These are phyloP conservation scores for Embiotoca jacksoni DNA, from an alignment of 2,113 vertebrate species.

Conservation along the genomic window DNA sequence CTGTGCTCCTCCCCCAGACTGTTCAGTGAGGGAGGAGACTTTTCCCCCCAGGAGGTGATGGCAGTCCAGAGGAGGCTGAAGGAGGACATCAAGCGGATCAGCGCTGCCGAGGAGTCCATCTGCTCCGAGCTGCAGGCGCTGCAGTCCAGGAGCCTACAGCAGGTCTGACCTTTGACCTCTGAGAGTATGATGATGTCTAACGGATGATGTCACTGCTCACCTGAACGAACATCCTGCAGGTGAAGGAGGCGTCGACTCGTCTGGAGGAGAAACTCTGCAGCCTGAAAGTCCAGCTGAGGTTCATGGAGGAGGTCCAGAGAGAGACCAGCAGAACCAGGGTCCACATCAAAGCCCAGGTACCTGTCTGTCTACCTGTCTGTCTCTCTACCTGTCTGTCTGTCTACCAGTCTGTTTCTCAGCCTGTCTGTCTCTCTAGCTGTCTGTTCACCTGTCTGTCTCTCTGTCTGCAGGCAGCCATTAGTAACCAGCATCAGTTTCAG, in stretches of 20 bases:
- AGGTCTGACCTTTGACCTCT: slow-evolving; percentile 35
- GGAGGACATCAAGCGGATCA: slow-evolving; percentile 42
- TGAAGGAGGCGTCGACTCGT: slow-evolving; percentile 35
- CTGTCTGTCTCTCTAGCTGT: slow-evolving; percentile 5
- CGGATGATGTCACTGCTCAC: not conserved
- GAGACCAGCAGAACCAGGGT: slow-evolving; percentile 35
- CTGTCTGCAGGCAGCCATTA: slow-evolving; percentile 44
- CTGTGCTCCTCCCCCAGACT: slow-evolving; percentile 43
- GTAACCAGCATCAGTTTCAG: slow-evolving; percentile 58
- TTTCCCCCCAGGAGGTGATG: slow-evolving; percentile 58
- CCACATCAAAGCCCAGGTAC: slow-evolving; percentile 61
- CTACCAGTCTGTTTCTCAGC: not conserved
- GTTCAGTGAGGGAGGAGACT: slow-evolving; percentile 73
- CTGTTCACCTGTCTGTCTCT: not conserved
- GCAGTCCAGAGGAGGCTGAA: slow-evolving; percentile 50
- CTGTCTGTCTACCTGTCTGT: not conserved
- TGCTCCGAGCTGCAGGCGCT: slow-evolving; percentile 44
- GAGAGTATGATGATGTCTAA: not conserved
- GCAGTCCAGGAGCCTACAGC: slow-evolving; percentile 53
- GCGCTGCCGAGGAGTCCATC: slow-evolving; percentile 37
- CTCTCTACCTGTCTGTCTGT: not conserved
- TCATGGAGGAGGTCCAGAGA: slow-evolving; percentile 42
- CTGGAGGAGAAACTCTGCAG: slow-evolving; percentile 59
- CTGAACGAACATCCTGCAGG: slow-evolving; percentile 33
- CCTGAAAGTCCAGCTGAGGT: slow-evolving; percentile 48